Evolutionary conservation across 2,797 vertebrate genomes (phyloP), one percentile per base, ranked within the genome.

Genomic region (Melanotaenia nigrans): DNA sequence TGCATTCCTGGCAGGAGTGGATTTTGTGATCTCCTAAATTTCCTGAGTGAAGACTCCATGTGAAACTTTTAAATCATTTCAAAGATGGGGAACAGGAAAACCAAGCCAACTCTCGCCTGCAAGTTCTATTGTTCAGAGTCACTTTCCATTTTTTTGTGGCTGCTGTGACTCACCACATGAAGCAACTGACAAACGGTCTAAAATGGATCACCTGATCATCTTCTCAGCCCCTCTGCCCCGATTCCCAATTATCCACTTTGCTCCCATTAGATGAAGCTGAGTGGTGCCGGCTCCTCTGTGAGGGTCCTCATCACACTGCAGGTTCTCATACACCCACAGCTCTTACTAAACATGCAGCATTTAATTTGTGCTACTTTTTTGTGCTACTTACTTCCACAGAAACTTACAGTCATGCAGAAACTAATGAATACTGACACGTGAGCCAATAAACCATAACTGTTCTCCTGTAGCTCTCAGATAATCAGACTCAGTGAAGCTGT

Each of bases 211-310:
- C 63, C 51, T 69, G 79, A 69, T 67, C 66, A 75, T 70, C 82
- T 77, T 79, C 74, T 71, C 69, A 45, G 75, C 71, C 71, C 78
- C 62, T 81, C 61, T 76, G 78, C 71, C 77, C 56, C 5, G 16
- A 51, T 84, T 87, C 59, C 79, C 81, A 84, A 90, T 88, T 81
- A 87, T 77, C 82, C 87, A 59, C 87, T 92, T 90, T 78, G 81
- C 68, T 84, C 75, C 72, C 83, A 88, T 89, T 87, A 86, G 84
- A 57, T 79, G 78, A 77, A 68, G 78, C 85, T 70, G 72, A 90
- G 86, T 73, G 79, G 66, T 35, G 32, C 66, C 18, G 13, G 77
- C 85, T 89, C 75, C 74, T 81, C 72, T 1, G 56, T 81, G 70
- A 89, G 82, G 63, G 85, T 87, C 84, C 85, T 89, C 66, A 28